Evolutionary conservation across 2,888 invertebrate genomes (phyloP), one percentile per base, ranked within the genome.

Genomic region (Macrophya annulata): DNA sequence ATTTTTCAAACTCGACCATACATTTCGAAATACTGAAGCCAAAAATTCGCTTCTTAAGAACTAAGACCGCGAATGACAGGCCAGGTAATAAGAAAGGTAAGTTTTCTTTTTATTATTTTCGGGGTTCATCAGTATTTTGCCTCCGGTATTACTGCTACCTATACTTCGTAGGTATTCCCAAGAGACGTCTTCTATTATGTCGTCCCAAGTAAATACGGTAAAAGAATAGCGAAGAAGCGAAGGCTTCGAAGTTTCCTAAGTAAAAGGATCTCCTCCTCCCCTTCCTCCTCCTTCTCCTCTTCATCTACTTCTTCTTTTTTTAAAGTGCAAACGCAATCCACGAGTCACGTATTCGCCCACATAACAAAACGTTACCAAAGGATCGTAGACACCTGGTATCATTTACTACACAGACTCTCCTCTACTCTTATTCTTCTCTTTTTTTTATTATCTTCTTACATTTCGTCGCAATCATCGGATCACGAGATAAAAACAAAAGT

Each of bases 81-180:
- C 59, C 21, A 79, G 40, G 37, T 45, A 37, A 55, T 51, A 77
- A 17, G 3, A 77, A 55, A 59, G 62, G 55, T 62, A 37, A 51
- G 76, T 77, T 31, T 59, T 62, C 79, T 21, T 62, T 21, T 79
- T 62, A 59, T 79, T 79, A 59, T 79, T 59, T 79, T 12, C 62
- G 59, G 43, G 43, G 79, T 79, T 79, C 79, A 62, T 79, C 79
- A 79, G 79, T 79, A 79, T 43, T 79, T 59, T 37, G 79, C 43
- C 59, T 21, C 62, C 15, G 51, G 76, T 77, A 51, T 51, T 31
- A 77, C 59, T 79, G 40, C 79, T 79, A 31, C 31, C 79, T 79
- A 31, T 79, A 31, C 37, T 37, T 68, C 55, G 59, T 4, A 79
- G 79, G 40, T 43, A 40, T 79, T 79, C 79, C 79, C 62, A 37